These are phyloP conservation scores for Perizoma affinitatum DNA, from an alignment of 2,888 invertebrate species.

Conservation along the genomic window DNA sequence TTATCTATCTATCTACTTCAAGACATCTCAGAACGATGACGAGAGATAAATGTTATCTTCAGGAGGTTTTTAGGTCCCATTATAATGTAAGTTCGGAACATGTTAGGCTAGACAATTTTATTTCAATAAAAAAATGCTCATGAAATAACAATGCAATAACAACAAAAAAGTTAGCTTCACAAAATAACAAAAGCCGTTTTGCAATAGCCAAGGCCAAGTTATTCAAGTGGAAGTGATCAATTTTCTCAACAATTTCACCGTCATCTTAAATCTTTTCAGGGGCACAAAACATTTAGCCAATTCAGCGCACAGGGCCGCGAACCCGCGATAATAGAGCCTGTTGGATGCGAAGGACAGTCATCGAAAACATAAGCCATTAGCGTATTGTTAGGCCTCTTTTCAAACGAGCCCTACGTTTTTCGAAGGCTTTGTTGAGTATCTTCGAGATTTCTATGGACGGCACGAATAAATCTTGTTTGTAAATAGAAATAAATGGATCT, in stretches of 20 bases:
- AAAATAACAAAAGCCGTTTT: conserved; percentile 36
- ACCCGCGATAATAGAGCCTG: conserved; percentile 76
- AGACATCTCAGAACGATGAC: no score
- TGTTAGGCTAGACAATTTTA: not conserved
- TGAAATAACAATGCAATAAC: conserved; percentile 20
- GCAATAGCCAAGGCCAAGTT: conserved; percentile 60
- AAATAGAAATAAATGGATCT: conserved; percentile 25
- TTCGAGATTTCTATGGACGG: conserved; percentile 49
- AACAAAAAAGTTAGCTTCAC: conserved; percentile 14
- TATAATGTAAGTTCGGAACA: not conserved
- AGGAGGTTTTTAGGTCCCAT: not conserved
- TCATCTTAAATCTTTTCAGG: conserved; percentile 80
- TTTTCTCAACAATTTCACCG: conserved; percentile 82
- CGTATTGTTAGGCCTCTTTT: conserved; percentile 75
- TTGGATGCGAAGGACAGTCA: conserved; percentile 76
- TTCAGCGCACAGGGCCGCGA: conserved; percentile 76
- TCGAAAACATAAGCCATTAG: conserved; percentile 81
- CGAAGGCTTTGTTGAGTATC: conserved; percentile 54
- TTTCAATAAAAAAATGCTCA: conserved; percentile 5
- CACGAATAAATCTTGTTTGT: conserved; percentile 28
- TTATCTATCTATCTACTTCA: no score
- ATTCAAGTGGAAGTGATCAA: conserved; percentile 79
- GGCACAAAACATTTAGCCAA: conserved; percentile 82
- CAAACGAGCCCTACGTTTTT: conserved; percentile 63
- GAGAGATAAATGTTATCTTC: no score